Base-by-base conservation (phyloP, 2,797 vertebrate genomes). In the Macroramphosus scolopax region DNA sequence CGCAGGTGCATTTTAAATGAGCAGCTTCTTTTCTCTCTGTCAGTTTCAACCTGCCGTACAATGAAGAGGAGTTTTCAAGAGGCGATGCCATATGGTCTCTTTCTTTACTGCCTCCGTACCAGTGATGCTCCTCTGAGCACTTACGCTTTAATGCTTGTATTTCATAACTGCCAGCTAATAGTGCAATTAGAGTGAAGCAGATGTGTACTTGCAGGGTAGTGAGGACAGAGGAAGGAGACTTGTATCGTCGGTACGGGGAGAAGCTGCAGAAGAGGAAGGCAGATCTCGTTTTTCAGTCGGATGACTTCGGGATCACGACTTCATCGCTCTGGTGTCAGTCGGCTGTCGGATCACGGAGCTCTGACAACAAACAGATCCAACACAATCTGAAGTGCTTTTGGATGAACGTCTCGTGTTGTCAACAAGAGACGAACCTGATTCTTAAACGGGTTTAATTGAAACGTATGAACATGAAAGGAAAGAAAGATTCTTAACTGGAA, bases 81-180 rank as follows among this genome's bases (percentile, higher is more conserved):
- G 63, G 34, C 39, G 26, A 41, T 18, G 15, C 35, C 42, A 30
- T 48, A 68, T 67, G 62, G 52, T 12, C 52, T 63, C 57, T 16
- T 14, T 20, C n/a, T 5, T 14, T 1, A 50, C 37, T 30, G 58
- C 54, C 41, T 11, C 44, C 2, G 15, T 56, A 34, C 40, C 49
- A 68, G 68, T 62, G 63, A 74, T 69, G 45, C 44, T 33, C 38
- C 54, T 56, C 25, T 11, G 50, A 68, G 68, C 55, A 16, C 58
- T 64, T 68, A 63, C 54, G 57, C 59, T 63, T 51, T 75, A 69
- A 75, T 71, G 49, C 44, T 60, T 43, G 24, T 46, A 11, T 51
- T 53, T 72, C 32, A 57, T 68, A 76, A 82, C 71, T 60, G 72
- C 55, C 64, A 73, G 22, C 54, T 57, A 55, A 69, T 51, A 61